Percentiles rank a stretch among this genome's conserved stretches.
Conservation (phyloP, 2,797 vertebrate genomes). For the Syngnathus rostellatus region DNA sequence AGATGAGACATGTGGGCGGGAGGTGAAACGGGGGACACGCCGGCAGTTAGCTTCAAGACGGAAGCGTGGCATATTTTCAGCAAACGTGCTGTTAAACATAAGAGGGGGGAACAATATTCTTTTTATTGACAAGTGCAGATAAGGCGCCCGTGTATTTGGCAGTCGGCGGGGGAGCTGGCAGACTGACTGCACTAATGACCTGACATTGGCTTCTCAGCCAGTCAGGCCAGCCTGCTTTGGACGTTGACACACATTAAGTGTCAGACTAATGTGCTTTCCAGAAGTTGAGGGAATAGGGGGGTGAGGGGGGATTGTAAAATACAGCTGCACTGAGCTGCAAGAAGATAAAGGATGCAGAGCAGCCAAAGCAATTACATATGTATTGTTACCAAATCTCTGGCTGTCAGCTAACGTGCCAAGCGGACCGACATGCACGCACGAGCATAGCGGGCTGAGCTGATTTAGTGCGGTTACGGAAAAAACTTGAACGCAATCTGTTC, state of each 20-base stretch:
- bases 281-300: slow-evolving; percentile 56
- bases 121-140: slow-evolving; percentile 42
- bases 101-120: slow-evolving; percentile 24
- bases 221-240: slow-evolving; percentile 62
- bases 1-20: slow-evolving; percentile 32
- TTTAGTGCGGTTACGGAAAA: not conserved
- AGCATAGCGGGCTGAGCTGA: slow-evolving; percentile 17
- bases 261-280: slow-evolving; percentile 64
- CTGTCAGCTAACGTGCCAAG: slow-evolving; percentile 56
- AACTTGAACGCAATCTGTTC: not conserved
- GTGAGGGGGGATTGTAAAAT: slow-evolving; percentile 34
- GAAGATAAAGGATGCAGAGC: slow-evolving; percentile 60
- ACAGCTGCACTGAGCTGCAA: slow-evolving; percentile 54
- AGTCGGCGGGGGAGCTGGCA: slow-evolving; percentile 49
- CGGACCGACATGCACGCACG: slow-evolving; percentile 15
- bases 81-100: slow-evolving; percentile 11
- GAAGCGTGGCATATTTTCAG: slow-evolving; percentile 1
- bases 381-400: slow-evolving; percentile 60
- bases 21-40: slow-evolving; percentile 15
- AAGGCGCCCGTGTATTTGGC: slow-evolving; percentile 49
- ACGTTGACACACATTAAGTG: slow-evolving; percentile 57
- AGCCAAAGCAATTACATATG: slow-evolving; percentile 64
- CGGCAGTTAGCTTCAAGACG: slow-evolving; percentile 16
- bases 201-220: slow-evolving; percentile 61
- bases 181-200: slow-evolving; percentile 60